Evolutionary conservation across 2,797 vertebrate genomes (phyloP).

Genomic region (Cossypha caffra): DNA sequence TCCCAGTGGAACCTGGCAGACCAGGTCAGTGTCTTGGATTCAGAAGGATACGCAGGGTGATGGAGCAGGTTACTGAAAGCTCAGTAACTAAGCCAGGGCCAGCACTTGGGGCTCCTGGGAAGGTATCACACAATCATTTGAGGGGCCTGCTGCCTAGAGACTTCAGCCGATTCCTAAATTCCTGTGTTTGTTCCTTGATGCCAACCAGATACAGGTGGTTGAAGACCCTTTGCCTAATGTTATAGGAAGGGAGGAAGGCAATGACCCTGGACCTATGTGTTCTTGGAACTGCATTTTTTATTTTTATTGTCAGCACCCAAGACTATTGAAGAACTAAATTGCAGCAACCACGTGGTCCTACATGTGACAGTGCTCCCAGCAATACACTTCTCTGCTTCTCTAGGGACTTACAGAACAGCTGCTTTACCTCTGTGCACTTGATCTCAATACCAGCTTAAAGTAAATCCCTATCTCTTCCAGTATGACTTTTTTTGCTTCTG

Average conservation of each 20-base stretch:
- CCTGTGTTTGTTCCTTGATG: neutral
- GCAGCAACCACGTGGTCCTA: neutral
- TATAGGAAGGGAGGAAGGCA: neutral
- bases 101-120: neutral
- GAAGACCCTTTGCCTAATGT: neutral
- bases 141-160: neutral
- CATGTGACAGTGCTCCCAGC: neutral
- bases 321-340: neutral
- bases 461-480: neutral
- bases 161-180: neutral
- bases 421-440: neutral
- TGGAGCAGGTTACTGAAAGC: neutral
- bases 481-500: neutral
- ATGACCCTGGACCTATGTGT: fast-evolving
- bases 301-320: neutral
- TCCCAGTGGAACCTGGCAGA: neutral
- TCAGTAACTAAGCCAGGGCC: neutral
- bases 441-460: neutral
- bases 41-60: neutral
- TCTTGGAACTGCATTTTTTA: neutral
- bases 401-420: neutral
- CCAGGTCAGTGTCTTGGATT: neutral
- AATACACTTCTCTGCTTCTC: neutral
- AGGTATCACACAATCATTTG: neutral
- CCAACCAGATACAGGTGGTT: neutral